These are phyloP conservation scores for Lithobates pipiens DNA, from an alignment of 2,797 vertebrate species.

Conservation along the genomic window DNA sequence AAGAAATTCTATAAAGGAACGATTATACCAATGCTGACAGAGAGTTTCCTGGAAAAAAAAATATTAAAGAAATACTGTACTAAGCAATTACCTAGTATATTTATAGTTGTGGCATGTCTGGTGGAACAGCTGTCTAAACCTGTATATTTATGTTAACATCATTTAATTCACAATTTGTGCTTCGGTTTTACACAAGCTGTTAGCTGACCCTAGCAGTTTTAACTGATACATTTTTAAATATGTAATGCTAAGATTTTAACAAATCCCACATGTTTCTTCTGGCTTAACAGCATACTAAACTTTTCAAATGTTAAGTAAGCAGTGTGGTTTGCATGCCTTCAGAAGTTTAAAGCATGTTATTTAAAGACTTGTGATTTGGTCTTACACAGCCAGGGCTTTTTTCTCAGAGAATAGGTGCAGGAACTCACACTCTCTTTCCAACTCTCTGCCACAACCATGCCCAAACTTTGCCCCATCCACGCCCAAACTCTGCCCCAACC, in stretches of 20 bases:
- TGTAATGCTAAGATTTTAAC: not conserved
- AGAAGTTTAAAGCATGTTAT: not conserved
- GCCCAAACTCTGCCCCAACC: too few relatives aligned
- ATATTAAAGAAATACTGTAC: slow-evolving; percentile 64
- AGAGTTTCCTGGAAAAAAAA: not conserved
- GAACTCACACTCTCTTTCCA: too few relatives aligned
- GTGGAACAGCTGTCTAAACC: slow-evolving; percentile 66
- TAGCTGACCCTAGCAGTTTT: slow-evolving; percentile 55
- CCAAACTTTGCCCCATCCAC: too few relatives aligned
- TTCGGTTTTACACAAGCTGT: slow-evolving; percentile 56
- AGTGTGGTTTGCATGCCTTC: slow-evolving; percentile 1
- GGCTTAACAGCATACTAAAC: not conserved
- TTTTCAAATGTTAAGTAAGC: slow-evolving; percentile 4
- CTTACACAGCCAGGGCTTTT: not conserved
- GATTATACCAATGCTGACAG: not conserved
- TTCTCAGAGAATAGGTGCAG: too few relatives aligned
- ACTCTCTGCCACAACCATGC: too few relatives aligned
- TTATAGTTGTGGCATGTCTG: slow-evolving; percentile 30
- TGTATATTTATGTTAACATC: slow-evolving; percentile 32
- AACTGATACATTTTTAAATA: slow-evolving; percentile 19
- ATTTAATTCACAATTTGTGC: slow-evolving; percentile 18
- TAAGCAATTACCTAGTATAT: slow-evolving; percentile 34
- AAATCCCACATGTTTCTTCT: slow-evolving; percentile 29
- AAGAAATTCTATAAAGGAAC: not conserved
- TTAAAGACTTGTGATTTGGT: not conserved